phyloP scores from a whole-genome alignment of 2,888 invertebrate genomes.

The Clostera curtula region DNA sequence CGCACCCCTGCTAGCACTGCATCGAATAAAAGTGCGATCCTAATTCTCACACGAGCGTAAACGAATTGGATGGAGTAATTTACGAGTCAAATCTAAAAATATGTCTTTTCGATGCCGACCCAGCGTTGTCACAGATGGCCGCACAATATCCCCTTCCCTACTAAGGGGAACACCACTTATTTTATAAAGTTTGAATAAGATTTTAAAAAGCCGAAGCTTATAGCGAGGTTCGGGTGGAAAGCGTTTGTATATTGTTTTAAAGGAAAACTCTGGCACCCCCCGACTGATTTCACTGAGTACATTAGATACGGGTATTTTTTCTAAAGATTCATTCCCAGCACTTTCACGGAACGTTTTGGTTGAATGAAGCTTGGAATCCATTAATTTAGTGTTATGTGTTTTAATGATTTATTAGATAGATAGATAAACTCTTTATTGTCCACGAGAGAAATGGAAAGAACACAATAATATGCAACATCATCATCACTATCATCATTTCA shows the following conservation, averaged over 20 bases:
- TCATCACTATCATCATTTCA: too few relatives aligned
- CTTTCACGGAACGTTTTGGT: conserved; percentile 12
- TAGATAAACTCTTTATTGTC: too few relatives aligned
- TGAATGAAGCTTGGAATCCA: too few relatives aligned
- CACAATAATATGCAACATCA: too few relatives aligned
- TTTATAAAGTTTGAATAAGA: conserved; percentile 74
- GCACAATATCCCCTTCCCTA: conserved; percentile 67
- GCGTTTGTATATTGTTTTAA: conserved; percentile 35
- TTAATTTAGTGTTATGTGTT: too few relatives aligned
- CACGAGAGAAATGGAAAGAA: too few relatives aligned
- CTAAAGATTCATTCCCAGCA: conserved; percentile 13
- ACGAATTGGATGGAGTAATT: conserved; percentile 71
- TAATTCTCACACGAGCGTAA: conserved; percentile 70
- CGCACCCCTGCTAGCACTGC: conserved; percentile 42
- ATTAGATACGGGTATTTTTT: too few relatives aligned
- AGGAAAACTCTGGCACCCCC: conserved; percentile 26
- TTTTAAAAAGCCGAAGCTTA: conserved; percentile 65
- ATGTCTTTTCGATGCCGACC: conserved; percentile 67
- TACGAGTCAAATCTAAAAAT: conserved; percentile 74
- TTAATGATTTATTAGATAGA: too few relatives aligned
- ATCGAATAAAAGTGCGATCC: conserved; percentile 56
- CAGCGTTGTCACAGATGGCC: conserved; percentile 68
- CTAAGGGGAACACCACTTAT: conserved; percentile 60
- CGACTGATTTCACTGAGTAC: conserved; percentile 13
- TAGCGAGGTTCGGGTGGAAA: conserved; percentile 40